Conservation (phyloP, 2,113 vertebrate genomes). For the Zosterops hypoxanthus region DNA sequence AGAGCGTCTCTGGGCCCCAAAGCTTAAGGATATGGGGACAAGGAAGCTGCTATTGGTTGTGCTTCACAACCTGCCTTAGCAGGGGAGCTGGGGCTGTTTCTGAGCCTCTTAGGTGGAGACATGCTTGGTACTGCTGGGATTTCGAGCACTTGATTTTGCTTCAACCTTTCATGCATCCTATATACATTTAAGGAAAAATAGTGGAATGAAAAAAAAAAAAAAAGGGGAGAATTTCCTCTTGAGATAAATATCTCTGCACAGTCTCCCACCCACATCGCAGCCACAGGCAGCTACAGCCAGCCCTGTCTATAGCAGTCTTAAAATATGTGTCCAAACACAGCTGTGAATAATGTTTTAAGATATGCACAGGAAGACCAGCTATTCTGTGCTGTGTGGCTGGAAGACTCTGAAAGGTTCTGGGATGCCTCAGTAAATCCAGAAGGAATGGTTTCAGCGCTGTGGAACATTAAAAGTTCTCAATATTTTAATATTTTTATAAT, state of each 20-base stretch:
- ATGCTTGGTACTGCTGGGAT: not conserved
- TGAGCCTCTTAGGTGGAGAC: not conserved
- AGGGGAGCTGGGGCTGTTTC: not conserved
- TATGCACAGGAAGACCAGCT: not conserved
- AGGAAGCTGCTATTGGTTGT: not conserved
- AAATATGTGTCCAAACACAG: slow-evolving; percentile 31
- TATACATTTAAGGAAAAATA: not conserved
- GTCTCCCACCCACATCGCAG: not conserved
- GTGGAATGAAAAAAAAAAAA: not conserved
- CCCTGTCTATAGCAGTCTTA: not conserved
- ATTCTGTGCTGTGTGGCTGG: not conserved
- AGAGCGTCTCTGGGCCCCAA: not conserved
- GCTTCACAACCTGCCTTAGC: not conserved
- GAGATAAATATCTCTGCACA: not conserved
- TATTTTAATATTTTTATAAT: slow-evolving; percentile 22
- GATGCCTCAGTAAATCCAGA: not conserved
- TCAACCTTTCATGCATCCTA: not conserved
- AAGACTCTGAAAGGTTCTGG: slow-evolving; percentile 34
- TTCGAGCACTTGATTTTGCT: not conserved
- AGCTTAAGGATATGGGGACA: not conserved
- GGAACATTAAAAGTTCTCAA: not conserved
- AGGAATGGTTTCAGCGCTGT: not conserved
- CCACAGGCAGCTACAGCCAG: not conserved
- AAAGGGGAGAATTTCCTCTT: not conserved
- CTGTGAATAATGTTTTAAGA: slow-evolving; percentile 33